phyloP scores from a whole-genome alignment of 2,113 vertebrate species.

The Calyptomena viridis region DNA sequence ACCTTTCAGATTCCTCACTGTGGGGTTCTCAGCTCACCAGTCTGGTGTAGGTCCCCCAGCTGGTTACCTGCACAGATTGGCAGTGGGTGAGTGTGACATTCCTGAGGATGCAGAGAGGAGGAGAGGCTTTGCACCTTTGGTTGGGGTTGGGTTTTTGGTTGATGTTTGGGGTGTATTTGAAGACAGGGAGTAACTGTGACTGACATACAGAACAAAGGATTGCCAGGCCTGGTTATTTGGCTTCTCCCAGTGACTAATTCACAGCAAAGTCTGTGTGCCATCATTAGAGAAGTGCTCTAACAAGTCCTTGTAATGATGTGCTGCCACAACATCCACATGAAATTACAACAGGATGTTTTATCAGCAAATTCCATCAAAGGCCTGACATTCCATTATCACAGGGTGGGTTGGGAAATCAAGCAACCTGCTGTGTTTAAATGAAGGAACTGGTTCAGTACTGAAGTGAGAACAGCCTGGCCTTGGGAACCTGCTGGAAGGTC shows the following conservation, averaged over 20 bases:
- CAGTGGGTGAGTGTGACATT: background rate
- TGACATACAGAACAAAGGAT: background rate
- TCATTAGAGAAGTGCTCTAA: background rate
- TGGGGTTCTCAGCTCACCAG: background rate
- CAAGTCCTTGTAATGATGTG: background rate
- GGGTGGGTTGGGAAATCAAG: background rate
- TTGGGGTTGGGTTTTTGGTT: background rate
- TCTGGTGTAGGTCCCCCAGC: background rate
- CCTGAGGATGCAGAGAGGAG: background rate
- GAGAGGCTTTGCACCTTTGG: background rate
- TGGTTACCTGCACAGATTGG: background rate
- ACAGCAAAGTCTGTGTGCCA: background rate
- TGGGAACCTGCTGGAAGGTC: background rate
- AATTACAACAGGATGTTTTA: background rate
- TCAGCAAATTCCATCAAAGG: conserved; percentile 9
- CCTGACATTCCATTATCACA: background rate
- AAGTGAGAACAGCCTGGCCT: background rate
- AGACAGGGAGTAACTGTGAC: background rate
- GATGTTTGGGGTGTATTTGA: background rate
- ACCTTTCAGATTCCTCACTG: background rate
- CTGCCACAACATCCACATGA: background rate
- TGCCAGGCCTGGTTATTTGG: background rate
- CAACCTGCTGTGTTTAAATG: background rate
- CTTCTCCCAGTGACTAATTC: conserved; percentile 36
- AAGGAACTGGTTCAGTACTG: background rate